phyloP scores from a whole-genome alignment of 2,113 vertebrate genomes.

The Tilapia sparmanii region DNA sequence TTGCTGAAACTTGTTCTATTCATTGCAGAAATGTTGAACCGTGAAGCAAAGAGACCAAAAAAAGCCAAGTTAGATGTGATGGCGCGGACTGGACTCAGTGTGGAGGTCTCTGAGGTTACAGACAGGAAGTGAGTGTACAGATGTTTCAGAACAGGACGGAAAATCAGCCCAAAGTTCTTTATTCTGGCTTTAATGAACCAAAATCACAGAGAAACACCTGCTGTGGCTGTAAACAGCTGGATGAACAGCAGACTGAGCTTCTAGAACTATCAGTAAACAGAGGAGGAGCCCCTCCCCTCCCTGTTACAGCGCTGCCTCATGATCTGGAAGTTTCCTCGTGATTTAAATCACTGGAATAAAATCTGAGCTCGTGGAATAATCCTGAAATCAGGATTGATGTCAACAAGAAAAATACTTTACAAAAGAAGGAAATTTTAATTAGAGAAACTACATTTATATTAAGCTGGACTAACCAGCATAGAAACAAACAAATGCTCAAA shows the following conservation, averaged over 20 bases:
- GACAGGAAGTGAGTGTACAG: no score
- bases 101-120: no score
- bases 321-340: background rate
- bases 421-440: no score
- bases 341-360: background rate
- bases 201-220: no score
- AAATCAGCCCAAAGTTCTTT: no score
- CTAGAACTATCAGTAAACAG: no score
- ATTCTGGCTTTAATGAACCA: no score
- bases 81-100: background rate
- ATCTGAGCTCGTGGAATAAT: background rate
- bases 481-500: background rate
- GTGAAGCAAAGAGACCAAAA: background rate
- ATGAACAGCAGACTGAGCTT: no score
- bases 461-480: no score
- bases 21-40: background rate
- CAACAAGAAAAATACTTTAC: background rate
- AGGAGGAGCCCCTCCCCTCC: background rate
- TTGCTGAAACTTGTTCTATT: background rate
- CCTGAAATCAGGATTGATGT: background rate
- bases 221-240: no score
- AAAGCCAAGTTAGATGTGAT: background rate
- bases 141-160: no score
- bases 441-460: no score
- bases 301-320: background rate